phyloP scores from a whole-genome alignment of 2,113 vertebrate species.

The Poeciliopsis prolifica region DNA sequence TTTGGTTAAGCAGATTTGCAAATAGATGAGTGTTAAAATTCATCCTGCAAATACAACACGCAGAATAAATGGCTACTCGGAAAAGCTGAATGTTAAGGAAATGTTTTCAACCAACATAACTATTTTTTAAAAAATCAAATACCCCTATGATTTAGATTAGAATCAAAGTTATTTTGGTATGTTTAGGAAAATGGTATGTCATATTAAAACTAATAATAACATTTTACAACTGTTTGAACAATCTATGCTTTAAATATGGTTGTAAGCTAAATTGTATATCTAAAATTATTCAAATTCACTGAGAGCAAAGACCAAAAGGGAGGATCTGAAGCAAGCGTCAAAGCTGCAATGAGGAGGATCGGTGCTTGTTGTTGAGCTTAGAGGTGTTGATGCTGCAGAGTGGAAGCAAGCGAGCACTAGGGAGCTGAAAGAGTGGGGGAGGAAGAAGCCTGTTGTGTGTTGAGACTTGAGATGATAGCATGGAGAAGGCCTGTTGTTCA shows the following conservation, averaged over 20 bases:
- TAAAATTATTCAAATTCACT: neutral
- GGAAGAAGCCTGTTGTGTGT: constrained; percentile 48
- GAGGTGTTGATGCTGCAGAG: constrained; percentile 50
- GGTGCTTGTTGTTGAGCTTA: constrained; percentile 40
- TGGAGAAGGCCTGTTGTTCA: constrained; percentile 72
- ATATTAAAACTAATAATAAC: too few relatives aligned
- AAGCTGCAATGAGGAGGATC: constrained; percentile 26
- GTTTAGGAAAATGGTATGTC: too few relatives aligned
- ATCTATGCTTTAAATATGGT: neutral
- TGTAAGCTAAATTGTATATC: neutral
- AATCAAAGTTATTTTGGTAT: too few relatives aligned
- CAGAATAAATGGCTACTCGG: too few relatives aligned
- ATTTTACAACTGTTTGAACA: too few relatives aligned
- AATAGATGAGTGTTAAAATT: too few relatives aligned
- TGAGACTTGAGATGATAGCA: constrained; percentile 64
- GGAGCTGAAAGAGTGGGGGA: constrained; percentile 43
- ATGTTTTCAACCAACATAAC: too few relatives aligned
- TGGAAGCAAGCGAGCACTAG: constrained; percentile 38
- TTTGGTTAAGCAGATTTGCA: too few relatives aligned
- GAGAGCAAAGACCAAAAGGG: neutral
- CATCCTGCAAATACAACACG: too few relatives aligned
- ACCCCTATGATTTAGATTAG: too few relatives aligned
- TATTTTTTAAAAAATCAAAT: too few relatives aligned
- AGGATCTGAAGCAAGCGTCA: constrained; percentile 10
- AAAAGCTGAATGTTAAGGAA: too few relatives aligned